Percentiles rank a stretch among this genome's conserved stretches.
Conservation (phyloP, 2,113 vertebrate species). For the Dromaius novaehollandiae region DNA sequence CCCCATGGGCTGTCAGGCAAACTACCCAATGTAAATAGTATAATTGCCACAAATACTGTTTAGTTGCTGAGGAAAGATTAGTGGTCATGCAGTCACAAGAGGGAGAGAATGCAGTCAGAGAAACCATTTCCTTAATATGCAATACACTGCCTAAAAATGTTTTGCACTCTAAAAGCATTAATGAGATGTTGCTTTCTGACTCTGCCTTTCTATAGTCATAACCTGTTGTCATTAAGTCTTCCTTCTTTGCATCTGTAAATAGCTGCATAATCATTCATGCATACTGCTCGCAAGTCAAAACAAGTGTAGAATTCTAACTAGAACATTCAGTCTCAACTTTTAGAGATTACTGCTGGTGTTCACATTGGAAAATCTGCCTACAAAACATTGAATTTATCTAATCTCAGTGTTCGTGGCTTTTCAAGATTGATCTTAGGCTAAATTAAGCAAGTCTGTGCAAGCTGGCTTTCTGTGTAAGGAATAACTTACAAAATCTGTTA, state of each 20-base stretch:
- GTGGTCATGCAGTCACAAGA: conserved; percentile 24
- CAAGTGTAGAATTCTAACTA: conserved; percentile 12
- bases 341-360: neutral
- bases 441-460: conserved; percentile 27
- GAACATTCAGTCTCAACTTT: neutral
- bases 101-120: neutral
- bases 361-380: neutral
- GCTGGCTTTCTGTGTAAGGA: neutral
- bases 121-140: neutral
- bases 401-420: neutral
- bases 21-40: neutral
- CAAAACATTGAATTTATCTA: neutral
- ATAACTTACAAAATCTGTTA: neutral
- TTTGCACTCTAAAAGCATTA: neutral
- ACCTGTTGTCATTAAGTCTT: neutral
- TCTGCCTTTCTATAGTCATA: conserved; percentile 3
- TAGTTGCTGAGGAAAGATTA: conserved; percentile 20
- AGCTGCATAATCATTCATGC: neutral
- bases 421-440: neutral
- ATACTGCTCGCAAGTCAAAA: conserved; percentile 28
- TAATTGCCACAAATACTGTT: neutral
- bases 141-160: conserved; percentile 7
- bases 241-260: conserved; percentile 31
- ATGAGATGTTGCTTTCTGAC: conserved; percentile 28
- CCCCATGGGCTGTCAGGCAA: neutral